Evolutionary conservation across 2,113 vertebrate species (phyloP).

Genomic region (Tonatia bakeri): DNA sequence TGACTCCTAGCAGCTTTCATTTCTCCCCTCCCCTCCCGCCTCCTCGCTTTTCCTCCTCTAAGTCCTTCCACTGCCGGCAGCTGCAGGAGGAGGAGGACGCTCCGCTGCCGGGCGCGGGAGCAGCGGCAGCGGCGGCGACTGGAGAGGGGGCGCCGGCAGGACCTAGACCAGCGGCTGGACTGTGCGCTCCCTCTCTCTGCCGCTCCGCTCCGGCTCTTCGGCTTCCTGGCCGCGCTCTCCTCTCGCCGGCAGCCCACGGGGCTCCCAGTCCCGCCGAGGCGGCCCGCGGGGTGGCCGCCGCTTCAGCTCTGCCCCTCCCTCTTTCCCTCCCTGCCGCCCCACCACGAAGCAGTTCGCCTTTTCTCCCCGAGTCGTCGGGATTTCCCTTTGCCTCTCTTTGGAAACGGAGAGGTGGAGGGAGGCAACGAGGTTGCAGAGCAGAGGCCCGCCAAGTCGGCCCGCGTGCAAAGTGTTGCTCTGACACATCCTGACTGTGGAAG

Average conservation of each 20-base stretch:
- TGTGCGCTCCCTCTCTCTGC: neutral
- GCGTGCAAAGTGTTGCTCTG: conserved; percentile 63
- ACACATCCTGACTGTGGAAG: conserved; percentile 79
- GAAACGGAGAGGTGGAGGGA: conserved; percentile 49
- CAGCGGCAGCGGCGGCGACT: neutral
- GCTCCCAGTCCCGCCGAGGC: neutral
- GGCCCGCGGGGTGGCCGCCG: conserved; percentile 43
- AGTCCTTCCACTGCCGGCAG: conserved; percentile 48
- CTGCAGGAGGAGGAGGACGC: conserved; percentile 40
- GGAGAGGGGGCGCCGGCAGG: neutral
- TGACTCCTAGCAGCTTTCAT: conserved; percentile 46
- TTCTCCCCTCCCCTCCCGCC: conserved; percentile 70
- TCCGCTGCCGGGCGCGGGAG: neutral
- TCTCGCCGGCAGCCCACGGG: neutral
- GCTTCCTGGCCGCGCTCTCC: neutral
- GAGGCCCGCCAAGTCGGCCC: conserved; percentile 25
- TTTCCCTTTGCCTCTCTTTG: conserved; percentile 58
- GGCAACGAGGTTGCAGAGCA: conserved; percentile 8
- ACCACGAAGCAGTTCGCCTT: conserved; percentile 58
- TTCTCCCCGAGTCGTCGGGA: conserved; percentile 58
- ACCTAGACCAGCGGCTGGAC: neutral
- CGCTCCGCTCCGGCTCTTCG: neutral
- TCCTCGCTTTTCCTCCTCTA: conserved; percentile 18
- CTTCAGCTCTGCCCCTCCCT: conserved; percentile 22
- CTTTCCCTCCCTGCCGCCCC: conserved; percentile 54